Conservation (phyloP, 2,888 invertebrate species). For the Allacma fusca region DNA sequence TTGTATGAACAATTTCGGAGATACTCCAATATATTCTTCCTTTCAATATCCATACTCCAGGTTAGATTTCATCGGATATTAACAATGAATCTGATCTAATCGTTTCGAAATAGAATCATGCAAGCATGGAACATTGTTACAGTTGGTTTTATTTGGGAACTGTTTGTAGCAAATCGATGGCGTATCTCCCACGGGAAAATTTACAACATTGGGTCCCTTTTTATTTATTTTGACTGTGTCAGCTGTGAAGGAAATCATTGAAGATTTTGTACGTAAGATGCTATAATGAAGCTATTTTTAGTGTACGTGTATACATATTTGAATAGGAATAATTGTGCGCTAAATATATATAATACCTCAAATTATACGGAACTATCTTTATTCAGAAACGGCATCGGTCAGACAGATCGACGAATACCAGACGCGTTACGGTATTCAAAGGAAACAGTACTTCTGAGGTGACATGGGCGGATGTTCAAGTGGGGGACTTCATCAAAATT, state of each 20-base stretch:
- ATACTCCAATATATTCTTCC: slow-evolving; percentile 99
- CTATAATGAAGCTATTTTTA: no score
- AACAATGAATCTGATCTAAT: no score
- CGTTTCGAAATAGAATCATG: no score
- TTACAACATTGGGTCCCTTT: slow-evolving; percentile 96
- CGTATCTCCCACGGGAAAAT: slow-evolving; percentile 98
- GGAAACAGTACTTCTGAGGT: slow-evolving; percentile 78
- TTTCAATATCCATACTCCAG: slow-evolving; percentile 95
- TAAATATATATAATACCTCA: background rate
- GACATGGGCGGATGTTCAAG: slow-evolving; percentile 84
- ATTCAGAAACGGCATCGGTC: slow-evolving; percentile 94
- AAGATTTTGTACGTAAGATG: slow-evolving; percentile 95
- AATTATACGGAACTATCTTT: slow-evolving; percentile 47
- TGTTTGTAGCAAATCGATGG: slow-evolving; percentile 92
- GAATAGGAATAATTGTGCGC: slow-evolving; percentile 54
- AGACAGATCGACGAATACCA: slow-evolving; percentile 93
- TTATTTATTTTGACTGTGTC: slow-evolving; percentile 96
- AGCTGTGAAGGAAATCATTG: slow-evolving; percentile 97
- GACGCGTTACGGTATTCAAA: slow-evolving; percentile 82
- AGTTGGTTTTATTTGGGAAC: no score
- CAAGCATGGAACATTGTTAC: no score
- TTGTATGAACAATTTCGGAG: slow-evolving; percentile 99
- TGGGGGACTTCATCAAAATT: slow-evolving; percentile 94
- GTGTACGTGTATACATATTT: no score
- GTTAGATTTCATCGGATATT: no score